A percentile compares a stretch with the other conserved stretches of the same genome.
Evolutionary conservation across 1,140 invertebrate genomes (phyloP).

Genomic region (Diorhabda sublineata): DNA sequence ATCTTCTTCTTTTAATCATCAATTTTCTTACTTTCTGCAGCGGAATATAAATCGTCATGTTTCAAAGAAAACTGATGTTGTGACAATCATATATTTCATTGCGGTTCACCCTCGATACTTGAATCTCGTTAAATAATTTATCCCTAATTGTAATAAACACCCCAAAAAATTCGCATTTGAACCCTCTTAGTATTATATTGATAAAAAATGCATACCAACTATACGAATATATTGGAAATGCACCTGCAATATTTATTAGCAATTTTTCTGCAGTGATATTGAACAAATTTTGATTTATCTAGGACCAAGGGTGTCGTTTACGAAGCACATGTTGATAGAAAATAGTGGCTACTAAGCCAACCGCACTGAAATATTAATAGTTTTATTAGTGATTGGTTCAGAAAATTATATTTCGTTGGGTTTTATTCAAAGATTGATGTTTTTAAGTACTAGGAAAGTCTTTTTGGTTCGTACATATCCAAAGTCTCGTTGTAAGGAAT

Average conservation of each 20-base stretch:
- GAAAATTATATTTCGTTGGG: too few species aligned
- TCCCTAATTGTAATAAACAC: slow-evolving; percentile 20
- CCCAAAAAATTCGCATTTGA: slow-evolving; percentile 2
- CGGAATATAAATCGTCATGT: too few species aligned
- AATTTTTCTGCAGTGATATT: slow-evolving; percentile 25
- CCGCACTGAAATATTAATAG: background rate
- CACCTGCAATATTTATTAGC: slow-evolving; percentile 32
- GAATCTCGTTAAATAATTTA: slow-evolving; percentile 15
- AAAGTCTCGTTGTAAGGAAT: too few species aligned
- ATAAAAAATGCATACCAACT: slow-evolving; percentile 23
- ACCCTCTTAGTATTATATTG: slow-evolving; percentile 11
- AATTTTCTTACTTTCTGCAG: too few species aligned
- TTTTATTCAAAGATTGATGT: too few species aligned
- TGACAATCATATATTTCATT: slow-evolving; percentile 13
- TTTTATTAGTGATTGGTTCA: too few species aligned
- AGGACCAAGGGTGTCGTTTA: slow-evolving; percentile 21
- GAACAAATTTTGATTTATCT: slow-evolving; percentile 33
- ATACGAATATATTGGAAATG: slow-evolving; percentile 6
- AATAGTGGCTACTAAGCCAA: slow-evolving; percentile 16
- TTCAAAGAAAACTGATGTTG: background rate
- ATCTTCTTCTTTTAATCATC: too few species aligned
- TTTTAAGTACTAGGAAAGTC: too few species aligned
- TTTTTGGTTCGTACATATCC: too few species aligned
- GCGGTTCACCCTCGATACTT: slow-evolving; percentile 5
- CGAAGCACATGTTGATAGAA: slow-evolving; percentile 22